These are phyloP conservation scores for Neoascia interrupta DNA, from an alignment of 2,888 invertebrate genomes.

Conservation along the genomic window DNA sequence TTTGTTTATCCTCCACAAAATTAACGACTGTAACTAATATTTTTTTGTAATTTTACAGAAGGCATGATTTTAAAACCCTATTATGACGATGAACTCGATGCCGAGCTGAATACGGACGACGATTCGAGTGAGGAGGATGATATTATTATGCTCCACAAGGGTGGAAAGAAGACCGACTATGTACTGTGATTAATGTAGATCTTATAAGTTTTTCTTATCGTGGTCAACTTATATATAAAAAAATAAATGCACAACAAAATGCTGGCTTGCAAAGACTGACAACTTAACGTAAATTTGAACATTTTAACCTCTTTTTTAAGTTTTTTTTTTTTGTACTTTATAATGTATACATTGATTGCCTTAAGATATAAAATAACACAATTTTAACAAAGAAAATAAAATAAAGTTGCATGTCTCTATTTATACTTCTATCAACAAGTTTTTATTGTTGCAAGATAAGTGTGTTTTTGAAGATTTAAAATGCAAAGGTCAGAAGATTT, in stretches of 20 bases:
- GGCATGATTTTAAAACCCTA: constrained; percentile 82
- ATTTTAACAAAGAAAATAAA: neutral
- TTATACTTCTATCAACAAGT: neutral
- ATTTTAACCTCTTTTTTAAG: neutral
- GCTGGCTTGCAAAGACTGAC: constrained; percentile 40
- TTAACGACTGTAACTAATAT: neutral
- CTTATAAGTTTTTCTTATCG: neutral
- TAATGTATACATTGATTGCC: constrained; percentile 14
- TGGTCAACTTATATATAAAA: neutral
- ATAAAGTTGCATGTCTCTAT: neutral
- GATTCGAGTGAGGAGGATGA: constrained; percentile 80
- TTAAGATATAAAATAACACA: neutral
- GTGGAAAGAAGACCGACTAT: constrained; percentile 41
- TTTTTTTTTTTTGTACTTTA: constrained; percentile 1
- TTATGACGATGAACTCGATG: constrained; percentile 86
- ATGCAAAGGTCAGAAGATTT: too few species aligned
- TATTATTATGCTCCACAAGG: constrained; percentile 43
- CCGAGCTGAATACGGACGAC: constrained; percentile 81
- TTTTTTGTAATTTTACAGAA: constrained; percentile 70
- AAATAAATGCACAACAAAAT: constrained; percentile 2
- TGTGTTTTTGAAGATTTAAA: too few species aligned
- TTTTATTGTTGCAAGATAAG: too few species aligned
- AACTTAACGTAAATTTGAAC: constrained; percentile 3
- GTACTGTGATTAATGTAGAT: constrained; percentile 37
- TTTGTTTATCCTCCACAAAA: constrained; percentile 70